Evolutionary conservation across 2,797 vertebrate genomes (phyloP).

Genomic region (Lerista edwardsae): DNA sequence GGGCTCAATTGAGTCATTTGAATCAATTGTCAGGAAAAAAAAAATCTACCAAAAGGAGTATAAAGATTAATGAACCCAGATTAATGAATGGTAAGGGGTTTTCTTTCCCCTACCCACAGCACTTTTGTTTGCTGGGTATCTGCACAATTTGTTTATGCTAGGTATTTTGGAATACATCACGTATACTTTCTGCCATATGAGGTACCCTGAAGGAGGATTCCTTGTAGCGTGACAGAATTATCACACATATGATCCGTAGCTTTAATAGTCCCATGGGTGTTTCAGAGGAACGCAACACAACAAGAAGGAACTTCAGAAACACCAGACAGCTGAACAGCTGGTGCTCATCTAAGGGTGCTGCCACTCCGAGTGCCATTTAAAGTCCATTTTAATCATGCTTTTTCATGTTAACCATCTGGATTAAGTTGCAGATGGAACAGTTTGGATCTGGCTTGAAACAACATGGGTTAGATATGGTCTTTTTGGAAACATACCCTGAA

Average conservation of each 20-base stretch:
- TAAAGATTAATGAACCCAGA: rapidly evolving
- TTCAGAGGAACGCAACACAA: slow-evolving; percentile 41
- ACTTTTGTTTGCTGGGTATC: not conserved
- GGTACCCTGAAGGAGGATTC: slow-evolving; percentile 19
- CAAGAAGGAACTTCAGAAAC: not conserved
- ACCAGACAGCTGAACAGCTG: slow-evolving; percentile 53
- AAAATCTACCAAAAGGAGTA: not conserved
- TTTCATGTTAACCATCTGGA: slow-evolving; percentile 48
- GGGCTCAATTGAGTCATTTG: not conserved
- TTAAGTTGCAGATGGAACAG: slow-evolving; percentile 49
- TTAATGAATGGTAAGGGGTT: not conserved
- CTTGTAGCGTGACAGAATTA: slow-evolving; percentile 10
- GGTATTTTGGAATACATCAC: slow-evolving; percentile 19
- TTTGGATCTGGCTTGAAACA: slow-evolving; percentile 44
- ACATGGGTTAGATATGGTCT: not conserved
- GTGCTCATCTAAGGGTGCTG: slow-evolving; percentile 33
- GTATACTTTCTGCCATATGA: slow-evolving; percentile 1
- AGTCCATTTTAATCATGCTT: slow-evolving; percentile 29
- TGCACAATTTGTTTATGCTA: not conserved
- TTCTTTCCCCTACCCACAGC: not conserved
- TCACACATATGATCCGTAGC: not conserved
- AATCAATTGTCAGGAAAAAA: not conserved
- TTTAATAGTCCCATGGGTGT: not conserved
- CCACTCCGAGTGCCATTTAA: slow-evolving; percentile 30
- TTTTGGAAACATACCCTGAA: too few relatives aligned